Evolutionary conservation across 2,797 vertebrate species (phyloP).

Genomic region (Gila robusta): DNA sequence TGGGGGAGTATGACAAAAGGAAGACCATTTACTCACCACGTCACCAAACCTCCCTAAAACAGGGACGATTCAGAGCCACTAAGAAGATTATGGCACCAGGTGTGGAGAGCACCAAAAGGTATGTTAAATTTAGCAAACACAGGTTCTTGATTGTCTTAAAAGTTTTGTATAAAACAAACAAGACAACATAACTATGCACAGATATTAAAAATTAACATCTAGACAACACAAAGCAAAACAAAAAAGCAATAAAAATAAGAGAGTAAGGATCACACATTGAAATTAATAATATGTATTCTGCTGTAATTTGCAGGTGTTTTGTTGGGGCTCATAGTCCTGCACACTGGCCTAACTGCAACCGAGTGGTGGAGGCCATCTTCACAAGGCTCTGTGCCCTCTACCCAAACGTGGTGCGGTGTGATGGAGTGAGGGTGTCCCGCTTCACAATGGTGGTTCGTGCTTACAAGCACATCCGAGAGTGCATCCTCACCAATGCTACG

Average conservation of each 20-base stretch:
- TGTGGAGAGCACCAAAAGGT: constrained; percentile 46
- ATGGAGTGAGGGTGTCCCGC: too few species aligned
- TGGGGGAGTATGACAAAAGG: constrained; percentile 1
- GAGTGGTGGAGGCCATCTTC: too few species aligned
- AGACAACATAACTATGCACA: not conserved
- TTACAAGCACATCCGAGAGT: too few species aligned
- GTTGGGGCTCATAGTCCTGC: too few species aligned
- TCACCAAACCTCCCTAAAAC: constrained; percentile 17
- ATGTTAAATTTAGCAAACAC: not conserved
- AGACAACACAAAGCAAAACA: not conserved
- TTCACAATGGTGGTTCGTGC: too few species aligned
- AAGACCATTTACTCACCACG: not conserved
- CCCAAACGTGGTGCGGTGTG: too few species aligned
- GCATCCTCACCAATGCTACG: too few species aligned
- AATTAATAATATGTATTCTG: not conserved
- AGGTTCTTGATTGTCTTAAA: not conserved
- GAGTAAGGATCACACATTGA: not conserved
- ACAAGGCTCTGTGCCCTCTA: too few species aligned
- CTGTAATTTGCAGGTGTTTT: too few species aligned
- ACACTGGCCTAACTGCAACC: too few species aligned
- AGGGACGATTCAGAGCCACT: constrained; percentile 38
- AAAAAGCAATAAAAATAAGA: not conserved
- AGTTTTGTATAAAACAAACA: not conserved
- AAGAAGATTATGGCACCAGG: constrained; percentile 49
- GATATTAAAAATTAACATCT: not conserved